Percentiles rank a stretch among this genome's conserved stretches.
Conservation (phyloP, 2,888 invertebrate genomes). For the Schizaphis graminum region DNA sequence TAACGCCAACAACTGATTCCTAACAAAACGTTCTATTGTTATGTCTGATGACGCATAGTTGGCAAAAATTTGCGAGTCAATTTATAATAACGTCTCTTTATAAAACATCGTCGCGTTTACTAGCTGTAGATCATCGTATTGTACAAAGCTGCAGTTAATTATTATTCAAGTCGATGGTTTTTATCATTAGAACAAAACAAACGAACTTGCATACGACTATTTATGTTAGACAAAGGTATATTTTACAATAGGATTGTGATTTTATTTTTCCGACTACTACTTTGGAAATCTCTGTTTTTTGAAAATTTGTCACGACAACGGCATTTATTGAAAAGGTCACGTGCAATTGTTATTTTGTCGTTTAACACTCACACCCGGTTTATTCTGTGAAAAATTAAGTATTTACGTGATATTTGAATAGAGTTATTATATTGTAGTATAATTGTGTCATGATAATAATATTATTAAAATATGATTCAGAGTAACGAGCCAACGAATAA, state of each 20-base stretch:
- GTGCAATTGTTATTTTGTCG: background rate
- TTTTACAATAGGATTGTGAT: background rate
- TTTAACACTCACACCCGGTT: background rate
- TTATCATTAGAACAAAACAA: background rate
- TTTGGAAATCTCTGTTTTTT: background rate
- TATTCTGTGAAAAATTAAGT: background rate
- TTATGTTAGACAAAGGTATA: background rate
- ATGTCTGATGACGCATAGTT: background rate
- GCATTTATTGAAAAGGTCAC: background rate
- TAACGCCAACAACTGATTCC: background rate
- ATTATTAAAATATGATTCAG: background rate
- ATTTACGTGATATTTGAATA: background rate
- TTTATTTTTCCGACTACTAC: background rate
- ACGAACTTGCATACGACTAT: background rate
- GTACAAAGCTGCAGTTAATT: background rate
- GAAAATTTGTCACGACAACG: background rate
- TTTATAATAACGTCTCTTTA: background rate
- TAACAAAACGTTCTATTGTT: background rate
- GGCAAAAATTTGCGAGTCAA: background rate
- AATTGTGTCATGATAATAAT: background rate
- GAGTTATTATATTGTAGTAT: background rate
- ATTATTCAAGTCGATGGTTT: background rate
- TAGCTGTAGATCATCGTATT: background rate
- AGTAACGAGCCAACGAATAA: background rate
- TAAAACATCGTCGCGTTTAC: background rate